These are phyloP conservation scores for Scaptomyza hsui DNA, from an alignment of 1,140 invertebrate genomes.

Conservation along the genomic window DNA sequence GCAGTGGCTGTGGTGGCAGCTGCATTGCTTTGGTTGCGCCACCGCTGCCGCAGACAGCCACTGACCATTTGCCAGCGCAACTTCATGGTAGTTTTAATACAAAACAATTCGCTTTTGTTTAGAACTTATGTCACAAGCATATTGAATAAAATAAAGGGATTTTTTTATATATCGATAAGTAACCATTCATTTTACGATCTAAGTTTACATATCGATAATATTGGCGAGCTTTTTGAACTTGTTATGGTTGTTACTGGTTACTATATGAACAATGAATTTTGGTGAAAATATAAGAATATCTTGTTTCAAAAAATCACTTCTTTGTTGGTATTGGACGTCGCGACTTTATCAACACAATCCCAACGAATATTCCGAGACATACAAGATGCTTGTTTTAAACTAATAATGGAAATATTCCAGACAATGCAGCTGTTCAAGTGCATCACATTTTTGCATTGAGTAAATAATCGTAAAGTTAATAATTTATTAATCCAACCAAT, in stretches of 20 bases:
- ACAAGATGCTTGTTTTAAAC: too few relatives aligned
- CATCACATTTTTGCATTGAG: too few relatives aligned
- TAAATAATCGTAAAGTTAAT: too few relatives aligned
- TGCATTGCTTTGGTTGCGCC: slow-evolving; percentile 33
- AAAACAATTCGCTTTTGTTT: slow-evolving; percentile 20
- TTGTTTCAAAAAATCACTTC: too few relatives aligned
- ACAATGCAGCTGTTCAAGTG: too few relatives aligned
- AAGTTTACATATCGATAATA: slow-evolving; percentile 2
- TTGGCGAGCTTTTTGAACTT: background rate
- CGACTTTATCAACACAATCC: too few relatives aligned
- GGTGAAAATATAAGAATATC: too few relatives aligned
- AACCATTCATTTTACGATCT: background rate
- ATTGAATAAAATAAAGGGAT: background rate
- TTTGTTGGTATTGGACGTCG: too few relatives aligned
- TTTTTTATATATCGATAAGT: slow-evolving; percentile 4
- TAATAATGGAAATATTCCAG: too few relatives aligned
- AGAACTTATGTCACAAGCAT: slow-evolving; percentile 62
- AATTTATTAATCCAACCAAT: too few relatives aligned
- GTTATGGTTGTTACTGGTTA: background rate
- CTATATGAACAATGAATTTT: background rate
- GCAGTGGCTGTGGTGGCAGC: slow-evolving; percentile 3
- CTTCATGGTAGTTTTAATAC: slow-evolving; percentile 37
- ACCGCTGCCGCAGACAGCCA: slow-evolving; percentile 29
- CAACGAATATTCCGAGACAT: too few relatives aligned
- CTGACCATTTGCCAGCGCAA: slow-evolving; percentile 35